Evolutionary conservation across 64 coral and sea anemone genomes (phyloP), one percentile per base, ranked within the genome.

Genomic region (Acropora yongei): DNA sequence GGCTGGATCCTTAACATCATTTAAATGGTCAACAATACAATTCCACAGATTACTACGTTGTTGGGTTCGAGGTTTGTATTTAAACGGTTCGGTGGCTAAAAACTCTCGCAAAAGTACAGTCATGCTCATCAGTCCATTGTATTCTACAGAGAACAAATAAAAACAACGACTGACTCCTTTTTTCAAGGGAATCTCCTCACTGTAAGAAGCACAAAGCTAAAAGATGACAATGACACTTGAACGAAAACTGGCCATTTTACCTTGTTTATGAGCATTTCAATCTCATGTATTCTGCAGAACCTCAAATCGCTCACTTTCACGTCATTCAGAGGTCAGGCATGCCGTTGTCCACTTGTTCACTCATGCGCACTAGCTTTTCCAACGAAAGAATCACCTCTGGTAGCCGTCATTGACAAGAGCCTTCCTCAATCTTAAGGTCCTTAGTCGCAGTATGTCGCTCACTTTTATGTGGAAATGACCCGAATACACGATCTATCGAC

Each of bases 61-160:
- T 88, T 88, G 42, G 30, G 30, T 30, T 30, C 86, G 18, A 57
- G 86, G 1, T 42, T 88, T 88, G 72, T 88, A 39, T 42, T 88
- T 88, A 53, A 77, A 88, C 0, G 86, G 72, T 77, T 88, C 86
- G 1, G 86, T 88, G 86, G 71, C 48, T 88, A 76, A 88, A 88
- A 88, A 58, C 86, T 88, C 71, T 75, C 47, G 17, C 46, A 76
- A 76, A 57, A 88, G 86, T 71, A 76, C 8, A 53, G 71, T 88
- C 72, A 5, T 88, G 86, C 86, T 88, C 86, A 50, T 76, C 86
- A 41, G 86, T 88, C 86, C 86, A 76, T 57, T 88, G 72, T 72
- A 88, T 88, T 88, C 86, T 88, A 76, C 71, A 76, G 86, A 88
- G 86, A 88, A 88, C 17, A 88, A 88, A 76, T 3, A 88, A 48